These are phyloP conservation scores for Pseudorasbora parva DNA, from an alignment of 2,113 vertebrate species.

Conservation along the genomic window DNA sequence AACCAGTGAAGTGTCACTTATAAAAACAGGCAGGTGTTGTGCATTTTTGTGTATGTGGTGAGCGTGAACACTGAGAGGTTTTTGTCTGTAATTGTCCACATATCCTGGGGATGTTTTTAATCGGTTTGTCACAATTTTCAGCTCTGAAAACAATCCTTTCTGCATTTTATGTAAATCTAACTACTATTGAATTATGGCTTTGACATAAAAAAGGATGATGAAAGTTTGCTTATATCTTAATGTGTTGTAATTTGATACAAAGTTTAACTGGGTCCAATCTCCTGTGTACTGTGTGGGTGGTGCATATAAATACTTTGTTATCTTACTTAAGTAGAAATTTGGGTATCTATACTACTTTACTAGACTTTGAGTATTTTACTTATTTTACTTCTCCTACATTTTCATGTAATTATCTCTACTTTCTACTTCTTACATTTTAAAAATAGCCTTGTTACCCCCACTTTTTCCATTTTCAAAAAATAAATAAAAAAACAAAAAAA, in stretches of 20 bases:
- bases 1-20: constrained; percentile 7
- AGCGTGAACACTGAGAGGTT: too few species aligned
- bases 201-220: neutral
- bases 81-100: neutral
- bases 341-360: too few species aligned
- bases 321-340: too few species aligned
- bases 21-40: neutral
- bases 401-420: too few species aligned
- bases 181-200: neutral
- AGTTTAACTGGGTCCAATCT: neutral
- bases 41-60: neutral
- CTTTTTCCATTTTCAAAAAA: too few species aligned
- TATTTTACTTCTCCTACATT: too few species aligned
- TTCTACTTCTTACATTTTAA: too few species aligned
- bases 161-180: neutral
- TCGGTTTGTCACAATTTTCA: neutral
- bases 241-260: neutral
- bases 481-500: too few species aligned
- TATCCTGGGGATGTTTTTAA: neutral
- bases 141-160: neutral
- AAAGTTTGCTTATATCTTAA: neutral
- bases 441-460: too few species aligned
- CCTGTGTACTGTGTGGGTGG: neutral
- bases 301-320: too few species aligned
- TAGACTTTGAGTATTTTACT: too few species aligned